Conservation (phyloP, 2,888 invertebrate species). For the Athrips mouffetella region DNA sequence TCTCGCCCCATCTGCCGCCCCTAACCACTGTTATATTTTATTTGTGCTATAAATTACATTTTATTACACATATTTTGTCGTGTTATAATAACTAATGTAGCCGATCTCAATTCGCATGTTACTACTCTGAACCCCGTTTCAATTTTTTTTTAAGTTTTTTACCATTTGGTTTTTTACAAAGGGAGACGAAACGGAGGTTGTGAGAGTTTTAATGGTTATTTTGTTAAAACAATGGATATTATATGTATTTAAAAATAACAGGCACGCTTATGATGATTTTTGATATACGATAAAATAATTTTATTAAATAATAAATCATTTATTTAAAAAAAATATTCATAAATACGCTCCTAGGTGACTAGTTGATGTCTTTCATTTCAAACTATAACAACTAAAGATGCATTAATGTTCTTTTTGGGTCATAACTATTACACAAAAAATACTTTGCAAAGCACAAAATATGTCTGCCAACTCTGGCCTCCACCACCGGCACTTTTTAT, state of each 20-base stretch:
- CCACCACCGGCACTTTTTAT: slow-evolving; percentile 39
- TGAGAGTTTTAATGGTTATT: too few relatives aligned
- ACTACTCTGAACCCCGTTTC: slow-evolving; percentile 67
- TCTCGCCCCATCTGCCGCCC: slow-evolving; percentile 74
- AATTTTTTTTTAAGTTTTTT: slow-evolving; percentile 16
- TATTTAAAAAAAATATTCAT: too few relatives aligned
- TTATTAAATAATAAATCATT: too few relatives aligned
- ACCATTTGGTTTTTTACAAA: too few relatives aligned
- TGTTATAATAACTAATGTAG: slow-evolving; percentile 80
- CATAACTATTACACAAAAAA: not conserved
- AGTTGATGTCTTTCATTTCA: too few relatives aligned
- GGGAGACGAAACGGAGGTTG: too few relatives aligned
- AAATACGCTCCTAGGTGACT: too few relatives aligned
- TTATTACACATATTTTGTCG: slow-evolving; percentile 80
- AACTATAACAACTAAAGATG: too few relatives aligned
- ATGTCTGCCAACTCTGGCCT: not conserved
- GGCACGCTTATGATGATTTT: too few relatives aligned
- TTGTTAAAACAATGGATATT: too few relatives aligned
- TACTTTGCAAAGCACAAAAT: not conserved
- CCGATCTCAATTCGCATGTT: slow-evolving; percentile 74
- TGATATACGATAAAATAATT: too few relatives aligned
- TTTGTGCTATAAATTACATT: slow-evolving; percentile 77
- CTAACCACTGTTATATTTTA: slow-evolving; percentile 78
- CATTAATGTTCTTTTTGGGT: slow-evolving; percentile 25
- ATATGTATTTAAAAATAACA: too few relatives aligned